Evolutionary conservation across 92 coral and sea anemone species (phyloP).

Genomic region (Parazoanthus atlanticus): DNA sequence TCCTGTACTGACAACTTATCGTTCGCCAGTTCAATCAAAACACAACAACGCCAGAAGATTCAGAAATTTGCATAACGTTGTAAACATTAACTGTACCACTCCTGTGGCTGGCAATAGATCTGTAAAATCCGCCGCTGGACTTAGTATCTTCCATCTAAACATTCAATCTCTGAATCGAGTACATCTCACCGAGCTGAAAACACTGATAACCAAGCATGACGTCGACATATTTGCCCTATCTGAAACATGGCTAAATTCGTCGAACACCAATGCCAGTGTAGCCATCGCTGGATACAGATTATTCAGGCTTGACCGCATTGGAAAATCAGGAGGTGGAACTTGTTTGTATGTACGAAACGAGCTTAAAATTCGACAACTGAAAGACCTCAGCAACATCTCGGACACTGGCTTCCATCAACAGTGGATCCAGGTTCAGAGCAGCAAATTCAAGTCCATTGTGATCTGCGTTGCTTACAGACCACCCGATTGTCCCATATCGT

Average conservation of each 20-base stretch:
- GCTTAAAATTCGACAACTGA: slow-evolving; percentile 31
- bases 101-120: slow-evolving; percentile 2
- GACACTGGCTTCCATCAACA: slow-evolving; percentile 35
- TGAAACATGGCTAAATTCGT: slow-evolving; percentile 40
- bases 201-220: slow-evolving; percentile 9
- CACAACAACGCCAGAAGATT: too few species aligned
- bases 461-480: slow-evolving; percentile 38
- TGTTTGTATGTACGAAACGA: slow-evolving; percentile 26
- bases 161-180: slow-evolving; percentile 31
- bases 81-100: too few species aligned
- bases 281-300: slow-evolving; percentile 31
- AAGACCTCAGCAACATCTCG: slow-evolving; percentile 41
- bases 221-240: slow-evolving; percentile 31
- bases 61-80: too few species aligned
- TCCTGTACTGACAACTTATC: too few species aligned
- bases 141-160: slow-evolving; percentile 28
- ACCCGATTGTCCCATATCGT: slow-evolving; percentile 34
- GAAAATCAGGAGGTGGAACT: slow-evolving; percentile 34
- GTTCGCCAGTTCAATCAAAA: too few species aligned
- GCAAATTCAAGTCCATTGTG: slow-evolving; percentile 33
- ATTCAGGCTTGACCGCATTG: slow-evolving; percentile 33
- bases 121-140: slow-evolving; percentile 23
- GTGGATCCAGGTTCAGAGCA: slow-evolving; percentile 31
- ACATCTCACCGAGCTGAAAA: slow-evolving; percentile 29
- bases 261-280: slow-evolving; percentile 36